Percentiles rank a stretch among this genome's conserved stretches.
Conservation (phyloP, 2,888 invertebrate genomes). For the Acholoe squamosa region DNA sequence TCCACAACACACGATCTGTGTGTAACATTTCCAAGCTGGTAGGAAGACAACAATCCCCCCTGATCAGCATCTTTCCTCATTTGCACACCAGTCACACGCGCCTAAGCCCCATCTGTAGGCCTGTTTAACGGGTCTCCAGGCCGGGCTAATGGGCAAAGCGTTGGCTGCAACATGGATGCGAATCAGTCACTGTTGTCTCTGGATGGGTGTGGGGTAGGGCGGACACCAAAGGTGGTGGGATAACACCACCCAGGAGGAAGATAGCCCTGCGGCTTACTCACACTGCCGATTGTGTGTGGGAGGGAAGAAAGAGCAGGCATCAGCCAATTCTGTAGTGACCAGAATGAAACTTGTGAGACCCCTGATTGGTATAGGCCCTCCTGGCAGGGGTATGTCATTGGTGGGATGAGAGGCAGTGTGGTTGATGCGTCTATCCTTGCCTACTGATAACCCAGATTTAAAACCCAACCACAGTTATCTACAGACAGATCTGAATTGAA, state of each 20-base stretch:
- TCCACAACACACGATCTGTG: no score
- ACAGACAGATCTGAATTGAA: no score
- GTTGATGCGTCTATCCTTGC: background rate
- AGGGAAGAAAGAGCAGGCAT: background rate
- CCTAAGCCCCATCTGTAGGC: background rate
- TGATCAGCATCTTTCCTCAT: background rate
- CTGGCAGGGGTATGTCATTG: background rate
- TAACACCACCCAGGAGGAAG: conserved; percentile 3
- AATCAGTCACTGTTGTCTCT: no score
- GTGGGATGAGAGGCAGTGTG: background rate
- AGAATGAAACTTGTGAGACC: background rate
- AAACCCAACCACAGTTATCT: no score
- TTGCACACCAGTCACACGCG: background rate
- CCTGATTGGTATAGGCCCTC: background rate
- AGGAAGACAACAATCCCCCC: background rate
- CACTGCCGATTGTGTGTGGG: background rate
- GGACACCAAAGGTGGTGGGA: background rate
- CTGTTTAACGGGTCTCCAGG: background rate
- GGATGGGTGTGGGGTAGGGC: no score
- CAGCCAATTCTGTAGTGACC: background rate
- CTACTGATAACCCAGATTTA: background rate
- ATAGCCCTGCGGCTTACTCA: background rate
- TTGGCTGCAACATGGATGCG: background rate
- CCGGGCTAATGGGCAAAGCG: background rate
- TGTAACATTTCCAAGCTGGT: background rate